Evolutionary conservation across 1,140 invertebrate genomes (phyloP).

Genomic region (Pseudomyrmex gracilis): DNA sequence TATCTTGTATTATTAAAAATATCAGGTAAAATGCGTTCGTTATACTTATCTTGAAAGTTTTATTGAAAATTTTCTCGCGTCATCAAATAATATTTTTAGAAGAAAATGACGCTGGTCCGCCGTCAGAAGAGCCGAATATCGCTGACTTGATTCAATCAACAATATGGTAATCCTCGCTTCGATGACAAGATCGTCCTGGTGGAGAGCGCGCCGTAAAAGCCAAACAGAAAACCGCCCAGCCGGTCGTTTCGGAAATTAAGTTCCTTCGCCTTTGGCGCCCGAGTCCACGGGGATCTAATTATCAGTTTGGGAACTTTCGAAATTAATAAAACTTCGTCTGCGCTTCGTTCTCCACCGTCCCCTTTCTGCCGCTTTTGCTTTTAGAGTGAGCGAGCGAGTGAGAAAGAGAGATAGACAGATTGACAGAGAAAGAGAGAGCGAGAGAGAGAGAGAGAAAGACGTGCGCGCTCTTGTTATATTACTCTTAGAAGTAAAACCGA

Average conservation of each 20-base stretch:
- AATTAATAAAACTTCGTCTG: slow-evolving; percentile 82
- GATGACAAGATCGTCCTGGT: slow-evolving; percentile 53
- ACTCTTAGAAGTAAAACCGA: slow-evolving; percentile 77
- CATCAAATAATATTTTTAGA: neutral
- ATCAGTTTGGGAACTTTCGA: slow-evolving; percentile 83
- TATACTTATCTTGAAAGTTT: no score
- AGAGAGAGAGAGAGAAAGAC: no score
- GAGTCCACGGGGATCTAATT: slow-evolving; percentile 81
- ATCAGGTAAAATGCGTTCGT: no score
- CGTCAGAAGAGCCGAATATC: slow-evolving; percentile 23
- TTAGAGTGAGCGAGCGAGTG: neutral
- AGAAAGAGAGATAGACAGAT: no score
- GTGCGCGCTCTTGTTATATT: slow-evolving; percentile 75
- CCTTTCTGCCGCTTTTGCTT: slow-evolving; percentile 40
- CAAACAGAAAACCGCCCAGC: slow-evolving; percentile 56
- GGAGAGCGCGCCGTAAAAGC: slow-evolving; percentile 46
- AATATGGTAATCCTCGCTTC: slow-evolving; percentile 51
- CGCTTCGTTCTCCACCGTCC: neutral
- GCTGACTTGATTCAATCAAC: slow-evolving; percentile 50
- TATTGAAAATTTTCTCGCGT: neutral
- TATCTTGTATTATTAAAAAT: no score
- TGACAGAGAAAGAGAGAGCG: no score
- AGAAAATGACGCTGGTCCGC: neutral
- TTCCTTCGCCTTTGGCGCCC: slow-evolving; percentile 68
- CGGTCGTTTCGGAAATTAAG: slow-evolving; percentile 70